A percentile compares a stretch with the other conserved stretches of the same genome.
phyloP scores from a whole-genome alignment of 1,140 invertebrate genomes.

The Leptinotarsa lineolata region DNA sequence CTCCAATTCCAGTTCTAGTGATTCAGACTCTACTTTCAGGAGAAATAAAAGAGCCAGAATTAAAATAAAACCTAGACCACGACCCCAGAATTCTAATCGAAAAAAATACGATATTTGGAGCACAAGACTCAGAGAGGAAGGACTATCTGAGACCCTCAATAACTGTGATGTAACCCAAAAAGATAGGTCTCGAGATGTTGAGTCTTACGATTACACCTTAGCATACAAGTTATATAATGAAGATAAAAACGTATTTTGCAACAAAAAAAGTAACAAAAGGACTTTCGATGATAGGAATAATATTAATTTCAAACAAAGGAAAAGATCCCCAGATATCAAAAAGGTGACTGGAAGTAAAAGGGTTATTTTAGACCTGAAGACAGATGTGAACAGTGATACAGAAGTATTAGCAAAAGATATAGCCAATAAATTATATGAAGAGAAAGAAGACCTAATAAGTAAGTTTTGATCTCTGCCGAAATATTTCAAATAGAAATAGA shows the following conservation, averaged over 20 bases:
- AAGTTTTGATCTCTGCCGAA: constrained; percentile 48
- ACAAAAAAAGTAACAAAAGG: constrained; percentile 63
- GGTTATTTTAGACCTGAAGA: constrained; percentile 60
- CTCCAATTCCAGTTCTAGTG: constrained; percentile 58
- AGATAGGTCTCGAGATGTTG: constrained; percentile 62
- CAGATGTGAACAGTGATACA: constrained; percentile 59
- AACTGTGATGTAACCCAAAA: constrained; percentile 64
- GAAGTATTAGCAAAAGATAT: constrained; percentile 71
- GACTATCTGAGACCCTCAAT: constrained; percentile 62
- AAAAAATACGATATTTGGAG: constrained; percentile 70
- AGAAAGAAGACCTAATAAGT: constrained; percentile 73
- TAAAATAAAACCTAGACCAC: constrained; percentile 55
- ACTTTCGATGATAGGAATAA: constrained; percentile 64
- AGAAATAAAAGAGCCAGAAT: constrained; percentile 50
- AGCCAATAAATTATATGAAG: constrained; percentile 70
- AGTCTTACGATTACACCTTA: constrained; percentile 62
- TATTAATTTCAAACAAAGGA: constrained; percentile 63
- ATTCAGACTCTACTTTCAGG: constrained; percentile 55
- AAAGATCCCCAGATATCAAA: constrained; percentile 33
- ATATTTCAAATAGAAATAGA: no score
- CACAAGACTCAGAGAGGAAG: constrained; percentile 65
- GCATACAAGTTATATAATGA: constrained; percentile 34
- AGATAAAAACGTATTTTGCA: constrained; percentile 50
- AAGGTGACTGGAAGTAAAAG: constrained; percentile 57
- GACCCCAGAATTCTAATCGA: constrained; percentile 37